These are phyloP conservation scores for Callipepla squamata DNA, from an alignment of 2,113 vertebrate genomes.

Conservation along the genomic window DNA sequence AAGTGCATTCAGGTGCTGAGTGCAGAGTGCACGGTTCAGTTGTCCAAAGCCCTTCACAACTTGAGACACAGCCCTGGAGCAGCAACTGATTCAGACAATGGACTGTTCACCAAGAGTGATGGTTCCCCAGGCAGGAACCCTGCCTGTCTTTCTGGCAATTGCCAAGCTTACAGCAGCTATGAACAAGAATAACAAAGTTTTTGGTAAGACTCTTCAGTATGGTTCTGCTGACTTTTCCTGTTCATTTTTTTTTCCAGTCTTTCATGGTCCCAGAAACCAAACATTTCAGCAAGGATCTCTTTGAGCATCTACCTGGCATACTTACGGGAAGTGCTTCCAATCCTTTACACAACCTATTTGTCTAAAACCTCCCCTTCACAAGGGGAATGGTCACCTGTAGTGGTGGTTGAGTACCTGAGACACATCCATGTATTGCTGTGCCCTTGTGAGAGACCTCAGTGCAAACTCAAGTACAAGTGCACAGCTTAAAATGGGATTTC, in stretches of 20 bases:
- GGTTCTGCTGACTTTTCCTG: neutral
- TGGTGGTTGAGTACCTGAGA: neutral
- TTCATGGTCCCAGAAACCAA: neutral
- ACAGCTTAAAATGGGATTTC: neutral
- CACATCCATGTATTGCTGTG: neutral
- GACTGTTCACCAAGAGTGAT: neutral
- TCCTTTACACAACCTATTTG: neutral
- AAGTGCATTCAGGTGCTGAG: constrained; percentile 9
- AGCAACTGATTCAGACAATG: neutral
- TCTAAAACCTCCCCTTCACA: neutral
- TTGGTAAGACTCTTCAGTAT: neutral
- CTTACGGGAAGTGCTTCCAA: accelerated
- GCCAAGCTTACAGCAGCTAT: neutral
- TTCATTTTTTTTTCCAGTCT: neutral
- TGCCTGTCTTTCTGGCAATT: neutral
- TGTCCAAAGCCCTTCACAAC: neutral
- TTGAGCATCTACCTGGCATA: neutral
- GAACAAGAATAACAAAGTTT: neutral
- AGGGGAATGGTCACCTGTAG: neutral
- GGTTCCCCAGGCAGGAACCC: neutral
- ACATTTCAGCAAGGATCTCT: neutral
- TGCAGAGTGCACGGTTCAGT: neutral
- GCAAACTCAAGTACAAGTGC: neutral
- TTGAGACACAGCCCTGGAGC: neutral
- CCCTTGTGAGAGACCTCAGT: neutral